Evolutionary conservation across 2,113 vertebrate genomes (phyloP).

Genomic region (Eubucco bourcierii): DNA sequence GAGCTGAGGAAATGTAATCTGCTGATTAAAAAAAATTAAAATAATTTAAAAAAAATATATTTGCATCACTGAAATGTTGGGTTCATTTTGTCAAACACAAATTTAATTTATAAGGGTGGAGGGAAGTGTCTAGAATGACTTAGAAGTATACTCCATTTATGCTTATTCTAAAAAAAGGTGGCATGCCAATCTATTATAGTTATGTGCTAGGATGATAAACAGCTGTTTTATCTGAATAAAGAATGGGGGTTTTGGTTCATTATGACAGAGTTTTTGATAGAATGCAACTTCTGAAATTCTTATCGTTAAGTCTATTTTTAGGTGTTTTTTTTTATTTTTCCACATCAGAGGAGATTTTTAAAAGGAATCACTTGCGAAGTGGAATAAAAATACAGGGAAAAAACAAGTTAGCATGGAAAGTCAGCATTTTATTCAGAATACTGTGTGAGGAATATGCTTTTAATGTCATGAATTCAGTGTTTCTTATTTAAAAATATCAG

Average conservation of each 20-base stretch:
- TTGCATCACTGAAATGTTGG: background rate
- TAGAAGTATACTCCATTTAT: background rate
- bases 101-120: background rate
- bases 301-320: constrained; percentile 27
- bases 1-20: background rate
- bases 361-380: background rate
- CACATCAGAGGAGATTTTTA: background rate
- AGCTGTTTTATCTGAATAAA: background rate
- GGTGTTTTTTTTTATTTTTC: background rate
- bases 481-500: background rate
- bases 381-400: background rate
- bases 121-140: background rate
- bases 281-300: background rate
- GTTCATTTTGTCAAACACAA: background rate
- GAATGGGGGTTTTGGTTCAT: background rate
- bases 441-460: background rate
- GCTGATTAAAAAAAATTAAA: background rate
- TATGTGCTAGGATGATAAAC: background rate
- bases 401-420: background rate
- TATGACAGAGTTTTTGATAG: background rate
- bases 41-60: background rate
- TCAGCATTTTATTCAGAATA: background rate
- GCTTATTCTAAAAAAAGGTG: background rate
- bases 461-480: background rate
- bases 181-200: background rate